These are phyloP conservation scores for Drosophila rubida DNA, from an alignment of 2,888 invertebrate genomes.

Conservation along the genomic window DNA sequence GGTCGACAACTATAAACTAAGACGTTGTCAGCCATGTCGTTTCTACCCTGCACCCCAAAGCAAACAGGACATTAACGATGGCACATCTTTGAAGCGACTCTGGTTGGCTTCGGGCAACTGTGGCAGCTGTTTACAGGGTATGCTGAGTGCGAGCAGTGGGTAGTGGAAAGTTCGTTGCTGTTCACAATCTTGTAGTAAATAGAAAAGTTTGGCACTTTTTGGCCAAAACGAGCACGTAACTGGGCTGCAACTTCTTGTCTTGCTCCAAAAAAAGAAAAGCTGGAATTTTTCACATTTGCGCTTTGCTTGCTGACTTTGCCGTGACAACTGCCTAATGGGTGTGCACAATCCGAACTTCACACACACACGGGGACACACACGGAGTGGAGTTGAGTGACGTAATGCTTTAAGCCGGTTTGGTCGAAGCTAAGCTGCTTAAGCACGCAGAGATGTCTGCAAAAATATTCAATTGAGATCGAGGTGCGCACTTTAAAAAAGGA, in stretches of 20 bases:
- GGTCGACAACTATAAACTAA: slow-evolving; percentile 33
- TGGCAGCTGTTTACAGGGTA: not conserved
- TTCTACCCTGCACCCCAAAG: not conserved
- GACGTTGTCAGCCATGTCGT: slow-evolving; percentile 21
- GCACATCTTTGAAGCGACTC: not conserved
- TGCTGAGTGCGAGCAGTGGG: not conserved
- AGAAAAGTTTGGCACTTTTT: slow-evolving; percentile 39
- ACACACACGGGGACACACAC: slow-evolving; percentile 5
- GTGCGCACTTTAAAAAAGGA: not conserved
- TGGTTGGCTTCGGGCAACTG: not conserved
- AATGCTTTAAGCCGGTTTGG: slow-evolving; percentile 20
- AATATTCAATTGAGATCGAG: not conserved
- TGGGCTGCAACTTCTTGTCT: slow-evolving; percentile 28
- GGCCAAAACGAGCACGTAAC: slow-evolving; percentile 47
- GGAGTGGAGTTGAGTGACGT: slow-evolving; percentile 5
- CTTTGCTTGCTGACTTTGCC: slow-evolving; percentile 12
- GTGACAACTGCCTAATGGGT: slow-evolving; percentile 40
- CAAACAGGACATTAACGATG: not conserved
- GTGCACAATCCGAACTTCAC: slow-evolving; percentile 7
- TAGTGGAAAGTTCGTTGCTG: not conserved
- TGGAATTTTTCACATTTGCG: slow-evolving; percentile 18
- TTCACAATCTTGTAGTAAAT: slow-evolving; percentile 6
- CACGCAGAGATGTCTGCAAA: slow-evolving; percentile 4
- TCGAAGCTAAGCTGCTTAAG: slow-evolving; percentile 11
- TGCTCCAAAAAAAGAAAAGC: not conserved